Conservation (phyloP, 2,888 invertebrate species). For the Zele albiditarsus region DNA sequence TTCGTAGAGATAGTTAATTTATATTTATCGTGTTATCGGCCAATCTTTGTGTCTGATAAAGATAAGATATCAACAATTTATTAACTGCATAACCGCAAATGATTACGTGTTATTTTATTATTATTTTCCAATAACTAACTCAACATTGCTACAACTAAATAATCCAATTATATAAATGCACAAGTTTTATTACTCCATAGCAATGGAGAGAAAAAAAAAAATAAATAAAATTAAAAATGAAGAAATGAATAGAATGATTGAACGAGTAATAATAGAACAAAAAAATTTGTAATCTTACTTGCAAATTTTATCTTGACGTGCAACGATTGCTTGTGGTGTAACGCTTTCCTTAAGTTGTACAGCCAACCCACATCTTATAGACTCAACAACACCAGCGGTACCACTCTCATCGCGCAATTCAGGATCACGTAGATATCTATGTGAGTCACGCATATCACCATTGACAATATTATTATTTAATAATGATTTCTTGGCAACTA, state of each 20-base stretch:
- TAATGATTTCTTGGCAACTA: slow-evolving; percentile 75
- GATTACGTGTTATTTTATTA: background rate
- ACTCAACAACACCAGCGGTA: slow-evolving; percentile 85
- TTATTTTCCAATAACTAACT: background rate
- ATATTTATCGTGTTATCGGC: slow-evolving; percentile 16
- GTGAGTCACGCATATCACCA: slow-evolving; percentile 69
- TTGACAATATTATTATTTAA: slow-evolving; percentile 71
- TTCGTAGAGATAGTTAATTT: background rate
- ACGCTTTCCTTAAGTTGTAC: slow-evolving; percentile 90
- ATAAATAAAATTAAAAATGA: background rate
- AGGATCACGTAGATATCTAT: slow-evolving; percentile 74
- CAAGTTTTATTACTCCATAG: background rate
- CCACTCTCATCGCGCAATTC: slow-evolving; percentile 84
- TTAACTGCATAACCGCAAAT: background rate
- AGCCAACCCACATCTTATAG: slow-evolving; percentile 88
- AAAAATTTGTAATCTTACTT: slow-evolving; percentile 74
- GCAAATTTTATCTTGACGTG: slow-evolving; percentile 82
- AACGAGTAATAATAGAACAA: background rate
- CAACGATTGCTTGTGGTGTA: slow-evolving; percentile 81
- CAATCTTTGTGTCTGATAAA: background rate
- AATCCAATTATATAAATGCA: background rate
- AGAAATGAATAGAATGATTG: background rate
- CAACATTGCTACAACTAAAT: background rate
- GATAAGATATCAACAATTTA: slow-evolving; percentile 36
- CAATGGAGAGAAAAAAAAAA: background rate